Evolutionary conservation across 2,113 vertebrate species (phyloP).

Genomic region (Colinus virginianus): DNA sequence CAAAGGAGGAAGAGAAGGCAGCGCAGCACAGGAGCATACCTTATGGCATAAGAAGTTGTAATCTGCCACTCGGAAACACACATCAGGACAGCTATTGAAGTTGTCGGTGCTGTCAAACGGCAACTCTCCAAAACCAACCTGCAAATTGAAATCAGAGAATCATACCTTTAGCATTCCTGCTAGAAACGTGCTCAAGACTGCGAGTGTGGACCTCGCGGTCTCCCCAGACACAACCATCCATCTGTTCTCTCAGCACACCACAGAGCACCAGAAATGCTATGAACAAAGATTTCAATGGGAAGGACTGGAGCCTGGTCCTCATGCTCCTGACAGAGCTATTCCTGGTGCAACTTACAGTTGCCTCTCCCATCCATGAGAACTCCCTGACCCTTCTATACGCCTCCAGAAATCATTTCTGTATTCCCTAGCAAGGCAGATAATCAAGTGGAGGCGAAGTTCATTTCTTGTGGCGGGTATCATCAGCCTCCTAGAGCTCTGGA

Average conservation of each 20-base stretch:
- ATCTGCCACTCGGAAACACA: constrained; percentile 90
- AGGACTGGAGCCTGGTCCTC: not conserved
- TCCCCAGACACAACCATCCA: not conserved
- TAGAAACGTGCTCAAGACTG: accelerated
- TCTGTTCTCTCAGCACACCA: not conserved
- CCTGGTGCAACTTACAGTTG: not conserved
- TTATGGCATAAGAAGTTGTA: constrained; percentile 94
- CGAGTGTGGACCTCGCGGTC: not conserved
- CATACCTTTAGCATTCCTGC: not conserved
- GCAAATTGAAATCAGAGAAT: not conserved
- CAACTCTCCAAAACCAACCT: constrained; percentile 95
- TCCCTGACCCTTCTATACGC: not conserved
- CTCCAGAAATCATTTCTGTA: not conserved
- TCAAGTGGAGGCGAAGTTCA: not conserved
- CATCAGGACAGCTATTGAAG: constrained; percentile 90
- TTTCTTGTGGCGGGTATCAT: not conserved
- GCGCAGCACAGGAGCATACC: constrained; percentile 68
- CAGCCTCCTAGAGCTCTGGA: not conserved
- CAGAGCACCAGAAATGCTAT: not conserved
- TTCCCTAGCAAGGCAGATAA: not conserved
- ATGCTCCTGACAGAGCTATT: not conserved
- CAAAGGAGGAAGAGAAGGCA: not conserved
- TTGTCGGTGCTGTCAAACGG: constrained; percentile 90
- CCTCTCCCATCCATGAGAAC: not conserved
- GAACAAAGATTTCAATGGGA: not conserved